phyloP scores from a whole-genome alignment of 2,797 vertebrate genomes.

The Aldrovandia affinis region DNA sequence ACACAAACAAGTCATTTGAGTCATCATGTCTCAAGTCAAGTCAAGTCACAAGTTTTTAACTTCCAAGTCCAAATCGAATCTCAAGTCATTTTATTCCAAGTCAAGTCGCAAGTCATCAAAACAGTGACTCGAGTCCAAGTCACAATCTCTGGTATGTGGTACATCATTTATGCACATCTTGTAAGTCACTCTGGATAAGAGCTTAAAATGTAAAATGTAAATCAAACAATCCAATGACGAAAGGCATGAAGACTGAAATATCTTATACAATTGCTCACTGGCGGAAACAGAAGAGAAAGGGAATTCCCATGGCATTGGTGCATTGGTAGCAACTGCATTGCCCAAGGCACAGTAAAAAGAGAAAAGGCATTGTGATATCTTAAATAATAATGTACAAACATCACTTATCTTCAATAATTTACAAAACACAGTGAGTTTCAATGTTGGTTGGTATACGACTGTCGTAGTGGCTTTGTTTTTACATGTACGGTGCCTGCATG shows the following conservation, averaged over 20 bases:
- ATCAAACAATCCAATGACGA: constrained; percentile 23
- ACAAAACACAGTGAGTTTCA: not conserved
- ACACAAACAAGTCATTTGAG: no score
- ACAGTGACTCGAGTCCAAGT: no score
- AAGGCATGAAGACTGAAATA: not conserved
- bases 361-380: constrained; percentile 9
- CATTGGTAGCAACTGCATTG: constrained; percentile 24
- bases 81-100: no score
- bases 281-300: constrained; percentile 8
- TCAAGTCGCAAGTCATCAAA: no score
- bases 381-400: constrained; percentile 22
- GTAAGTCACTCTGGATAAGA: no score
- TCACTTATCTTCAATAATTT: constrained; percentile 14
- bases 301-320: constrained; percentile 13
- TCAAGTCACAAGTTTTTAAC: no score
- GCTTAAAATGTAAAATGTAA: no score
- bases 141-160: no score
- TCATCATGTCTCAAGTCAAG: no score
- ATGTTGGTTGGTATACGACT: not conserved
- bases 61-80: no score
- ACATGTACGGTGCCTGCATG: not conserved
- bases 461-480: not conserved
- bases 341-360: not conserved
- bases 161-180: no score
- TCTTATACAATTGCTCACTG: not conserved